Evolutionary conservation across 2,113 vertebrate genomes (phyloP).

Genomic region (Pampusana beccarii): DNA sequence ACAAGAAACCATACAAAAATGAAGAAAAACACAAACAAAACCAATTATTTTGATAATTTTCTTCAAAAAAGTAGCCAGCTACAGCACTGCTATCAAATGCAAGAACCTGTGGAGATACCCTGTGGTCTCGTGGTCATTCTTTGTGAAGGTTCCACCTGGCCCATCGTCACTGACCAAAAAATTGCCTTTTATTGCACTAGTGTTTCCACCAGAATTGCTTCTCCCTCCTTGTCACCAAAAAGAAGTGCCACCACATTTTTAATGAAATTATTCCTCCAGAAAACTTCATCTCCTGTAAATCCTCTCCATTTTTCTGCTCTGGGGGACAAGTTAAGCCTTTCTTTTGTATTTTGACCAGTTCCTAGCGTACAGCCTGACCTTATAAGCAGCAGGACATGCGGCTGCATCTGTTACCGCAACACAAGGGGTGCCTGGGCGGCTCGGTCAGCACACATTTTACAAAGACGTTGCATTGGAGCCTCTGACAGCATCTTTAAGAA

Average conservation of each 20-base stretch:
- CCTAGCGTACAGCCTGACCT: neutral
- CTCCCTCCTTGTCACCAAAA: neutral
- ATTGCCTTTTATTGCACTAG: neutral
- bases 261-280: neutral
- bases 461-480: neutral
- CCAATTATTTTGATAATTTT: neutral
- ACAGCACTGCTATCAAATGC: neutral
- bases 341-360: neutral
- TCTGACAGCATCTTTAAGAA: neutral
- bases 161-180: neutral
- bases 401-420: neutral
- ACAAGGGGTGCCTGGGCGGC: neutral
- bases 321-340: neutral
- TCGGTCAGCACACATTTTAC: neutral
- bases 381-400: neutral
- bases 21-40: neutral
- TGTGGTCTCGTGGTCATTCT: neutral
- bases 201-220: neutral
- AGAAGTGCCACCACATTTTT: neutral
- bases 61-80: neutral
- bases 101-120: neutral
- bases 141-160: neutral
- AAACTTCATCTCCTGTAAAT: neutral
- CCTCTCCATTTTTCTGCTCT: neutral
- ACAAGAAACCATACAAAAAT: neutral